Evolutionary conservation across 2,113 vertebrate genomes (phyloP).

Genomic region (Cygnus buccinator): DNA sequence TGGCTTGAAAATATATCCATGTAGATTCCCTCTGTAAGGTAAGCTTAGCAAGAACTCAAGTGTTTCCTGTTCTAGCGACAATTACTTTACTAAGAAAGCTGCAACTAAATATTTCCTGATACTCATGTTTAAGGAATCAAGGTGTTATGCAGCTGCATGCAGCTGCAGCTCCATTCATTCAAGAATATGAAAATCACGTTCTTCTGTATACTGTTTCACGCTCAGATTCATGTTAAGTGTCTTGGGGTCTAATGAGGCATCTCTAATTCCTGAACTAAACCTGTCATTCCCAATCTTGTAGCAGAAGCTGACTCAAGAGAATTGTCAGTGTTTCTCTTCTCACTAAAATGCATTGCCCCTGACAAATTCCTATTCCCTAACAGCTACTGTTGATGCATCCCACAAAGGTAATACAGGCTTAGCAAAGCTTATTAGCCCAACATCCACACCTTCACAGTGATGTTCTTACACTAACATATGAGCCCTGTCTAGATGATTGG

Average conservation of each 20-base stretch:
- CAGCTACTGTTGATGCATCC: neutral
- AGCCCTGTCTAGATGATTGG: neutral
- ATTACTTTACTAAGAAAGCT: neutral
- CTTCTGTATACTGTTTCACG: neutral
- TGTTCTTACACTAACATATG: neutral
- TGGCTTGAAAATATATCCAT: neutral
- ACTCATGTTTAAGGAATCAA: neutral
- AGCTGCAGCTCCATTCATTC: neutral
- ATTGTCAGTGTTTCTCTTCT: neutral
- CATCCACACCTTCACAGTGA: neutral
- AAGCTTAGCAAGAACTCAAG: neutral
- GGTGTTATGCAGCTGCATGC: neutral
- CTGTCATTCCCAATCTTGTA: neutral
- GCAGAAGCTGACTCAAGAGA: neutral
- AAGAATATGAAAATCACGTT: neutral
- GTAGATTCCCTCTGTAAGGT: neutral
- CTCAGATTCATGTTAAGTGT: accelerated
- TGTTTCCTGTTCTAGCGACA: neutral
- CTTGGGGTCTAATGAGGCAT: neutral
- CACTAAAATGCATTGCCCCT: neutral
- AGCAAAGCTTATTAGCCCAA: neutral
- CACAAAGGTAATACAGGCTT: neutral
- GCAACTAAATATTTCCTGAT: neutral
- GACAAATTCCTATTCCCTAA: neutral
- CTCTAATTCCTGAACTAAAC: neutral